Base-by-base conservation (phyloP, 2,888 invertebrate genomes). In the Aproaerema taeniolella region DNA sequence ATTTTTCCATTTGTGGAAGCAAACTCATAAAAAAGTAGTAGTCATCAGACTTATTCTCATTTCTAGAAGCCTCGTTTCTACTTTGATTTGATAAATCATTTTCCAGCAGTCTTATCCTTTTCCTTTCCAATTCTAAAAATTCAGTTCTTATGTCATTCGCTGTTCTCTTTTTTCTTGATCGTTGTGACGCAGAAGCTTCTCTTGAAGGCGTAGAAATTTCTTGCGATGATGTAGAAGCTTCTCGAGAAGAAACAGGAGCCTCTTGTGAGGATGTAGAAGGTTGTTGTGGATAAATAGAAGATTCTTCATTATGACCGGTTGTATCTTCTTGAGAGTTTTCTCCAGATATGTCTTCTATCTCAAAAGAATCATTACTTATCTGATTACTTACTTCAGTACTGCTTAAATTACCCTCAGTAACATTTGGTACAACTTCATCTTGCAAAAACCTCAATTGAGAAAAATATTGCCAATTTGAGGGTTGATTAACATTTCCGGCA, bases 1-100 rank as follows among this genome's bases (percentile, higher is more conserved):
- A 49, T 43, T 37, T 39, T 43, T 52, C 47, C 44, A 50, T 48
- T 46, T 52, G 43, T 46, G 46, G 49, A 26, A 52, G 38, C 25
- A 49, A 46, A 38, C 48, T 49, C 45, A 46, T 49, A 25, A 52
- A 37, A 34, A 25, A 45, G 14, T 42, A 33, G 13, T 49, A 46
- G 25, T 49, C 48, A 7, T 49, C 49, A 31, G 47, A 43, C 17
- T 47, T 44, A n/a, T n/a, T n/a, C 31, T 46, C 46, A 41, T 41
- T 6, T 31, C 31, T 41, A n/a, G n/a, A n/a, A n/a, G n/a, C n/a
- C 36, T 41, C 41, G 41, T 46, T 41, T 45, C 31, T 43, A 40
- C 25, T 43, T 41, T 43, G 41, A 36, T 42, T 41, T 37, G 39
- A 41, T 31, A 50, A 35, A 42, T 50, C 44, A 32, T 47, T 44